Evolutionary conservation across 2,797 vertebrate genomes (phyloP), one percentile per base, ranked within the genome.

Genomic region (Poecilia picta): DNA sequence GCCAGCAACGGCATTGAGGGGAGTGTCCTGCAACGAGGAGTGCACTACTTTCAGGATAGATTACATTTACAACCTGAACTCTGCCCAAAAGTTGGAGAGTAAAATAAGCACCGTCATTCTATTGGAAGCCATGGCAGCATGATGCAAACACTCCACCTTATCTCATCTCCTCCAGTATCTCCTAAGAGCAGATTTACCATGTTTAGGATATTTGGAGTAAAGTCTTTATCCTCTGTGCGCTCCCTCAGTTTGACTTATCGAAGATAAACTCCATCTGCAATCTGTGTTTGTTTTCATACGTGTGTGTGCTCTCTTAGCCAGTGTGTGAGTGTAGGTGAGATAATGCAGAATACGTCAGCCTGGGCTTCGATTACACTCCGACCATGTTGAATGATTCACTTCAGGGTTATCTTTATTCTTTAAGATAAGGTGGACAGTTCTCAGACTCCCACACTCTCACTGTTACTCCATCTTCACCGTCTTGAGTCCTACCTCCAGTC

Each of bases 321-420:
- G 57, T 76, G 83, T 80, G 77, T 72, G 85, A 81, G 87, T 66
- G 80, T 80, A 88, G 86, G 88, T 91, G 93, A 93, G 87, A 90
- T 93, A 89, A 89, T 88, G 87, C 88, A 88, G 91, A 81, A 84
- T 87, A 87, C 83, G 81, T 91, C 91, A 92, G 87, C 84, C 53
- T 3, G 25, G 73, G 80, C 59, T 87, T 74, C 87, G 92, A 93
- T 91, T 91, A 87, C 77, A 18, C 85, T 79, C 43, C 76, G 83
- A 64, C 81, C 80, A 77, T 10, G 92, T 72, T 92, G 92, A 93
- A 86, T 91, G 92, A 93, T 93, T 93, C 90, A 89, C 89, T 89
- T 81, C 74, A 39, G 86, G 88, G 84, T 95, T 95, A 94, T 95
- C 94, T 93, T 94, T 93, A 94, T 91, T 89, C 90, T 91, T 57